Evolutionary conservation across 1,140 invertebrate species (phyloP), one percentile per base, ranked within the genome.

Genomic region (Aradophagus sp.): DNA sequence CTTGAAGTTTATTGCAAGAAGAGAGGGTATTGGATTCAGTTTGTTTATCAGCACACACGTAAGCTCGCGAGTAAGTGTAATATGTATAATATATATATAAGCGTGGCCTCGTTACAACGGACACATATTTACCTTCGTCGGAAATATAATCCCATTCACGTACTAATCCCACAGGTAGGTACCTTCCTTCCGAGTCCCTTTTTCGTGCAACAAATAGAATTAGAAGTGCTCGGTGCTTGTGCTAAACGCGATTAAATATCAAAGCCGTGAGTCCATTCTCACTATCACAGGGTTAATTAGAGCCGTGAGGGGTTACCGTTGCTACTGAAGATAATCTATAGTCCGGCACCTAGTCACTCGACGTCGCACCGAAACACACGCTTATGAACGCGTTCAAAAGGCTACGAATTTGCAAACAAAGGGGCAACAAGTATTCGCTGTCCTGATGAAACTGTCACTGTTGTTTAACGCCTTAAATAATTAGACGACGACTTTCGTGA

Each of bases 241-340:
- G 73, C 78, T 79, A 80, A 83, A 83, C 74, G 65, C 73, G 79
- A 84, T 84, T 84, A 84, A 84, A 82, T 81, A 82, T 84, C 80
- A 84, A 84, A 84, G 81, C 79, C 52, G 48, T 53, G 63, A 61
- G 53, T 71, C 61, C 69, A 45, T 69, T 70, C 66, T 74, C 75
- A 76, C 74, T 75, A 80, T 79, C 74, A 73, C 67, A 69, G 59
- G 75, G 74, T 79, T 83, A 83, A 83, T 83, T 82, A 82, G 75
- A 72, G 63, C 50, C 70, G 47, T 50, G 36, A 31, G 45, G 70
- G 73, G 58, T 73, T 62, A 73, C 63, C 70, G 50, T 69, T 61
- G 36, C 41, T 16, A 38, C 44, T 56, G 50, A 19, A 48, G 73
- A 68, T 74, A 56, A 78, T 75, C 56, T 79, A 76, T 77, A 75